Evolutionary conservation across 2,113 vertebrate species (phyloP).

Genomic region (Cervus canadensis): DNA sequence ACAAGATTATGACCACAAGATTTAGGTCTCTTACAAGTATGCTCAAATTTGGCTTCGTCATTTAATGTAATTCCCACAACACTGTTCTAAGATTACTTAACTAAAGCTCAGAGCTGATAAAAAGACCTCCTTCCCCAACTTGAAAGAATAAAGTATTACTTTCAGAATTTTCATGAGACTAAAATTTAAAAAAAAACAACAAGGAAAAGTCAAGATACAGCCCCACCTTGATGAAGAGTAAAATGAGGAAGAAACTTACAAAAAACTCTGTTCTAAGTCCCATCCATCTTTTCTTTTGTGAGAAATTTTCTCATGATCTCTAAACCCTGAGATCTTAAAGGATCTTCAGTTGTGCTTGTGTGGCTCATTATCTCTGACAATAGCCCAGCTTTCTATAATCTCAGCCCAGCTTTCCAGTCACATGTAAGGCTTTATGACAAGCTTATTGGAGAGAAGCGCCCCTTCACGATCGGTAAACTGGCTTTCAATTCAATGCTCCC

Average conservation of each 20-base stretch:
- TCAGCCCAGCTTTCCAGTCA: not conserved
- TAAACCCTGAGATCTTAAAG: not conserved
- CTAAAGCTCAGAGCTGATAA: constrained; percentile 25
- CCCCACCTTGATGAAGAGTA: not conserved
- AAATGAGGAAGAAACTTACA: not conserved
- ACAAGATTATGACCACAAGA: not conserved
- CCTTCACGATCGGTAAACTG: not conserved
- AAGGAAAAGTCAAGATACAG: not conserved
- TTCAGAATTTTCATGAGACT: not conserved
- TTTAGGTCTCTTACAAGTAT: not conserved
- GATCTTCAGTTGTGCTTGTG: not conserved
- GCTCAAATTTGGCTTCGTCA: not conserved
- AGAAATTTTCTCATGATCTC: not conserved
- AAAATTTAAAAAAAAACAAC: not conserved
- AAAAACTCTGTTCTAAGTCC: not conserved
- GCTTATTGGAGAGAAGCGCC: not conserved
- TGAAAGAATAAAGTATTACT: constrained; percentile 18
- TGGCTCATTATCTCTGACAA: not conserved
- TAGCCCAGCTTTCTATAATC: not conserved
- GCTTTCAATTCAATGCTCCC: not conserved
- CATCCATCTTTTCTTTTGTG: not conserved
- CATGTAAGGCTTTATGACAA: not conserved
- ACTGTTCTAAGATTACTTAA: constrained; percentile 22
- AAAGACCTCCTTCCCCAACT: not conserved
- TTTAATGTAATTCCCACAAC: constrained; percentile 19